Base-by-base conservation (phyloP, 1,140 invertebrate species). In the Drosophila nasuta region DNA sequence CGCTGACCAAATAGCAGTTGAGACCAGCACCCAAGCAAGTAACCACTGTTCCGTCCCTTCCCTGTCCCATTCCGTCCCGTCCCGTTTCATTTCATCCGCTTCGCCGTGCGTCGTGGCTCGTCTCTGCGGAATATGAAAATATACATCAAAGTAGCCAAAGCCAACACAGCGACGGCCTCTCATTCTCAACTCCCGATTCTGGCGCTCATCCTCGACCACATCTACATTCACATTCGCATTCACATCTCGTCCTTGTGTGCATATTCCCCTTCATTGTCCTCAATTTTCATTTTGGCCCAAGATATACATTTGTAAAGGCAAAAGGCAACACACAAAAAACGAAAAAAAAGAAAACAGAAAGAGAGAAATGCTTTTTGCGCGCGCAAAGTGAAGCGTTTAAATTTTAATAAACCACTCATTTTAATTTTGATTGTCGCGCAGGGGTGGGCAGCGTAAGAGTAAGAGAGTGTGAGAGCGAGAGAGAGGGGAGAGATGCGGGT, bases 401-500 rank as follows among this genome's bases (percentile, higher is more conserved):
- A 91, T 91, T 91, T 91, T 91, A 91, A 91, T 91, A 91, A 91
- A 83, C 70, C 88, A 91, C 88, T 91, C 89, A 91, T 91, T 88
- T 91, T 91, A 91, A 91, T 91, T 91, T 91, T 91, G 81, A 88
- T 88, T 90, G 85, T 89, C 76, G 71, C 76, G 71, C 75, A 25
- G 57, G 5, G 33, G 77, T 6, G 3, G 41, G 8, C 33, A 1
- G 35, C 1, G 8, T 3, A 10, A 8, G 35, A 38, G 30, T 33
- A 7, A 33, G 30, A 33, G 30, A 17, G 17, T 1, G 15, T 15
- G 15, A 15, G 15, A 30, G 30, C 7, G 30, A 7, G 30, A 1
- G 30, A 33, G 30, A 7, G 30, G 30, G 30, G 1, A 33, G 30
- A 33, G 33, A 8, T 33, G 33, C 33, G 33, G 33, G 33, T 25